Evolutionary conservation across 2,797 vertebrate genomes (phyloP).

Genomic region (Mastacembelus armatus): DNA sequence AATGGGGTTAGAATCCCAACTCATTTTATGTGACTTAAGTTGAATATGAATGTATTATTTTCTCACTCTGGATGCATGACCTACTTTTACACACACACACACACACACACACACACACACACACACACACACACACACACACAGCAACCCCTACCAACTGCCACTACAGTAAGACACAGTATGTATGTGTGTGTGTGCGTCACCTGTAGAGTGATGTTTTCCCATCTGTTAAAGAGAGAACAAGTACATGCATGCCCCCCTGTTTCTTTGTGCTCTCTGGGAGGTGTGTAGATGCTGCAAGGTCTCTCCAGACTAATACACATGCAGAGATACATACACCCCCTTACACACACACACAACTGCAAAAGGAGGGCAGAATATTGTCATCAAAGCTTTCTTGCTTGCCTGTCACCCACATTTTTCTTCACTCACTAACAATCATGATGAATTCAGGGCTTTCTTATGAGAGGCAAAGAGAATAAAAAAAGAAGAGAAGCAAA

Average conservation of each 20-base stretch:
- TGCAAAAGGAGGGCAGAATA: conserved; percentile 33
- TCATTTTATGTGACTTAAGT: conserved; percentile 71
- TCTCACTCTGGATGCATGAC: conserved; percentile 79
- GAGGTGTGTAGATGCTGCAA: conserved; percentile 58
- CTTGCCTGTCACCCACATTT: conserved; percentile 59
- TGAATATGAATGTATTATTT: conserved; percentile 79
- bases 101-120: too few relatives aligned
- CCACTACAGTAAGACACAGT: conserved; percentile 41
- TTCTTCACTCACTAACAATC: conserved; percentile 50
- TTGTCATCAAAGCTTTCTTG: conserved; percentile 57
- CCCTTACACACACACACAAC: conserved; percentile 5
- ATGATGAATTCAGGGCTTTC: conserved; percentile 41
- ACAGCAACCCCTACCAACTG: conserved; percentile 24
- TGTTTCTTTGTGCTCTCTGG: conserved; percentile 56
- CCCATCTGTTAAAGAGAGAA: conserved; percentile 60
- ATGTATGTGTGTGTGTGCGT: conserved; percentile 31
- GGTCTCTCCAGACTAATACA: conserved; percentile 60
- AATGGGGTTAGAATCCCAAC: conserved; percentile 42
- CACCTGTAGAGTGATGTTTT: conserved; percentile 70
- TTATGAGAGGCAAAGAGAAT: conserved; percentile 26
- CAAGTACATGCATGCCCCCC: conserved; percentile 69
- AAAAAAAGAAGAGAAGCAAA: not conserved
- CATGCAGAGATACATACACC: conserved; percentile 23
- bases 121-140: too few relatives aligned
- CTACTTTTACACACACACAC: conserved; percentile 67